Evolutionary conservation across 2,888 invertebrate species (phyloP), one percentile per base, ranked within the genome.

Genomic region (Agelastica alni): DNA sequence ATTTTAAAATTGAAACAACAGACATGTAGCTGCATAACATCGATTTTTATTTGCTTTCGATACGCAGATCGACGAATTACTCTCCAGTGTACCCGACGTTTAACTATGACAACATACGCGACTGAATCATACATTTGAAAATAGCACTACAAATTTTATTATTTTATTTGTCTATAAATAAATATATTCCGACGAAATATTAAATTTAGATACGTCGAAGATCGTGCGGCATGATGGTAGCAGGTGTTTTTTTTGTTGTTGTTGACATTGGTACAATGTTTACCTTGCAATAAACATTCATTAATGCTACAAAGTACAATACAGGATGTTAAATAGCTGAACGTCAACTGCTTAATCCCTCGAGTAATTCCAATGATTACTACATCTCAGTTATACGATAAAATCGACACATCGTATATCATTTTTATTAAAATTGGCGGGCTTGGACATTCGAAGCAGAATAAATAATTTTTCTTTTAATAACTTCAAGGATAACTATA

Each of bases 1-100:
- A 70, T 66, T 56, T 65, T 68, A 42, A 67, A 68, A 52, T 61
- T 67, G 55, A 69, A 68, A 58, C 72, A 72, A 52, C 70, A 69
- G 34, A 70, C 44, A 45, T 66, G 59, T 46, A 66, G 48, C 26
- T 64, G 46, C 60, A 62, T 61, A 13, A 31, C 45, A 51, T 58
- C 34, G 30, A 6, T 42, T 43, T 36, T 46, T 18, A n/a, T n/a
- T n/a, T n/a, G n/a, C n/a, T n/a, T n/a, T n/a, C n/a, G n/a, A n/a
- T n/a, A 26, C 45, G 34, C 10, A 31, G 12, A 7, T 10, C 34
- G 3, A 34, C 14, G 9, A 17, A 10, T 46, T 32, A 54, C 42
- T 26, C n/a, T n/a, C n/a, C n/a, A n/a, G 41, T 46, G 32, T 43
- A 30, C 41, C 26, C 56, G 53, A 47, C 56, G 59, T 45, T 49